Evolutionary conservation across 2,113 vertebrate genomes (phyloP).

Genomic region (Odontophorus gujanensis): DNA sequence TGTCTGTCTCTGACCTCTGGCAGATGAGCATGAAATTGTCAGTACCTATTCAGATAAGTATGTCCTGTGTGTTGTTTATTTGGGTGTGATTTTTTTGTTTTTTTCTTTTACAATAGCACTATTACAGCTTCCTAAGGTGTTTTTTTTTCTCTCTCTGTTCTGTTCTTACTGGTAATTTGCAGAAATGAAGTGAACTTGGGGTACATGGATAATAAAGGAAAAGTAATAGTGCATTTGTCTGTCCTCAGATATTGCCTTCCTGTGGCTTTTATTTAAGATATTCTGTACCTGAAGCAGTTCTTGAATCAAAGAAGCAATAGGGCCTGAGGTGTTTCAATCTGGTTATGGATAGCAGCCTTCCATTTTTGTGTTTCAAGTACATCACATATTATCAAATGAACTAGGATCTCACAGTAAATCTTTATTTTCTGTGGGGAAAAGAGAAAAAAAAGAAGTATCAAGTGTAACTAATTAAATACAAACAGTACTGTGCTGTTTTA

Average conservation of each 20-base stretch:
- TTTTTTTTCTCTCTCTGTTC: neutral
- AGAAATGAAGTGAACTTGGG: neutral
- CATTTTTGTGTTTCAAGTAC: neutral
- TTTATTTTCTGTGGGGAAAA: neutral
- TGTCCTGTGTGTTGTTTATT: neutral
- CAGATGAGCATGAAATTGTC: neutral
- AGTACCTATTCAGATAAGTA: neutral
- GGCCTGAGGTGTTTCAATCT: neutral
- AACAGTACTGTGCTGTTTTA: neutral
- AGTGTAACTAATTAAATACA: neutral
- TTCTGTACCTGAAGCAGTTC: neutral
- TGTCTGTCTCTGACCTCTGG: neutral
- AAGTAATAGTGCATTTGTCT: neutral
- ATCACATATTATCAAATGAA: accelerated
- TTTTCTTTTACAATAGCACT: neutral
- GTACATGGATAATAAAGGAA: neutral
- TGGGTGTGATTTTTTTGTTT: neutral
- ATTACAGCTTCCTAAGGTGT: neutral
- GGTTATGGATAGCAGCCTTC: neutral
- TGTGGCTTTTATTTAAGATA: neutral
- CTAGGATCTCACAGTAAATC: neutral
- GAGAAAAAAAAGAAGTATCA: neutral
- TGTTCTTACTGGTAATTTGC: neutral
- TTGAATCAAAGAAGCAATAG: neutral
- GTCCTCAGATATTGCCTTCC: neutral